Base-by-base conservation (phyloP, 2,888 invertebrate genomes). In the Apamea epomidion region DNA sequence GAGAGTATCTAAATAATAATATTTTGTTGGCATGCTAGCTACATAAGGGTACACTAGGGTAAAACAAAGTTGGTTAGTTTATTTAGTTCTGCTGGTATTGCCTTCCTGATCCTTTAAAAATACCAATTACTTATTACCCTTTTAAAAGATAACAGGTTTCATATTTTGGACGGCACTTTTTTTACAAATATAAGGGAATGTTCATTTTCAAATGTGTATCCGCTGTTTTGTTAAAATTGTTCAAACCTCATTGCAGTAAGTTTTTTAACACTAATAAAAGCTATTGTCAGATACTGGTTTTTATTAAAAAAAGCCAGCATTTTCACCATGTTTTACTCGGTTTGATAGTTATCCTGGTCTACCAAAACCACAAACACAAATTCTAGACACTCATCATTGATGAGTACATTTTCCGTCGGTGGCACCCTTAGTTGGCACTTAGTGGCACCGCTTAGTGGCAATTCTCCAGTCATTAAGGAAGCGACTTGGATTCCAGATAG, bases 391-490 rank as follows among this genome's bases (percentile, higher is more conserved):
- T 71, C 62, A 81, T 81, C 82, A 54, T 29, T 64, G 76, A 85
- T 74, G 51, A 60, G 58, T 68, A 69, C 82, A 85, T 51, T 77
- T 88, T 77, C 86, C 86, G 75, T 42, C 67, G 2, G 67, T 72
- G 75, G 77, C 82, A 73, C 45, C 72, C 82, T 74, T 72, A 85
- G 78, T 67, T 82, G 62, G 79, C 74, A 82, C 78, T 88, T 88
- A 82, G 86, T 70, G 74, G 86, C 67, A 82, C 72, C 88, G 86
- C 78, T 88, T 82, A 82, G 78, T 86, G 72, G 82, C 74, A 88
- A 86, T 86, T 82, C 88, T 86, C 76, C 72, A 82, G 78, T 86
- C 88, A 88, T 86, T 86, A 88, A 82, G 86, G 86, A 86, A 86
- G 82, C 88, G 74, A 88, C 82, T 82, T 64, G 69, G 69, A 82